Evolutionary conservation across 2,113 vertebrate species (phyloP), one percentile per base, ranked within the genome.

Genomic region (Pelecanoides urinatrix): DNA sequence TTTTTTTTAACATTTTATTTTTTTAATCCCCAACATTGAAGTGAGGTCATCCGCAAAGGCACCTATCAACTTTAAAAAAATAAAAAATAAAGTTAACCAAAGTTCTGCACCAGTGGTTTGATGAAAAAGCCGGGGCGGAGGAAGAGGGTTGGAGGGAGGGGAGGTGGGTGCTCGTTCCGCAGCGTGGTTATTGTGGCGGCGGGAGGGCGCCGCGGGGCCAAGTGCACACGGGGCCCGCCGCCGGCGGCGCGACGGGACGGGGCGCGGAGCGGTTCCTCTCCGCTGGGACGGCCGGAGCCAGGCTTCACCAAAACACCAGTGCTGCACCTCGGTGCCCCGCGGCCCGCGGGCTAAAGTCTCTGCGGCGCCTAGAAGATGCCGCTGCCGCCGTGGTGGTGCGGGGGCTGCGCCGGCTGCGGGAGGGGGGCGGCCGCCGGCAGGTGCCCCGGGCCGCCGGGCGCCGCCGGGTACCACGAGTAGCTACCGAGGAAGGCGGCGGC

Each of bases 11-110:
- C 40, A 40, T 94, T 95, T 91, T 94, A 80, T 92, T 94, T 74
- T 70, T 92, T 88, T 55, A 96, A 88, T 92, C 74, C 96, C 94
- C 93, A 98, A 96, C 98, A 98, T 98, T 94, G 98, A 98, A 98
- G 98, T 99, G 98, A 99, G 99, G 99, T 99, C 98, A 99, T 99
- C 98, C 98, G 98, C 98, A 98, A 99, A 99, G 99, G 99, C 99
- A 99, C 98, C 99, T 98, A 96, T 92, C 97, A 98, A 98, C 96
- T 97, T 98, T 98, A 98, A 98, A 99, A 98, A 98, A 98, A 98
- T 98, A 99, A 98, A 98, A 97, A 98, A 98, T 98, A 93, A 98
- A 98, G 97, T 96, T 94, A 95, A 87, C 56, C 84, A 98, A 98
- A 98, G 96, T 95, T 93, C 98, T 98, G 99, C 99, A 99, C 99